phyloP scores from a whole-genome alignment of 2,888 invertebrate species.

The Sarcophaga rosellei region DNA sequence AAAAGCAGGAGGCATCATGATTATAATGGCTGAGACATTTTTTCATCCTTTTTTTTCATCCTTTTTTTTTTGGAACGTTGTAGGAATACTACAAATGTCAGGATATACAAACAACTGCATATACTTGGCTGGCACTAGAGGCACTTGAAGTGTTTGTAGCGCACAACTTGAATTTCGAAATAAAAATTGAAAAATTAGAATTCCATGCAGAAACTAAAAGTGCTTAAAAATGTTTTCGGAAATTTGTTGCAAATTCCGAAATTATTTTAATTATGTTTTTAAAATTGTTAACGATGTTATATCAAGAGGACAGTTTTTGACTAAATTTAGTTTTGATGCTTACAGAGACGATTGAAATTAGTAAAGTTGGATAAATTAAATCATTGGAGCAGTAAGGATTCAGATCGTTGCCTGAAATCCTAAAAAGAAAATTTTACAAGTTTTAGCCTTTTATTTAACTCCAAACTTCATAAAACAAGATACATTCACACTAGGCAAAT shows the following conservation, averaged over 20 bases:
- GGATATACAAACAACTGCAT: background rate
- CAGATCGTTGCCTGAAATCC: no score
- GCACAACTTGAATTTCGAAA: constrained; percentile 56
- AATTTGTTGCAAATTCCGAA: constrained; percentile 32
- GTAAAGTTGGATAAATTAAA: no score
- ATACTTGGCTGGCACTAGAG: constrained; percentile 19
- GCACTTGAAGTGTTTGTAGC: constrained; percentile 44
- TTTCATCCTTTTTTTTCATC: no score
- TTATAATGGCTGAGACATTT: constrained; percentile 50
- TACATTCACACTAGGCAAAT: no score
- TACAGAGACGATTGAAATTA: no score
- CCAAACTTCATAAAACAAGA: no score
- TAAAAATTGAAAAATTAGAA: constrained; percentile 40
- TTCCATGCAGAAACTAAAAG: constrained; percentile 33
- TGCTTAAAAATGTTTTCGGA: constrained; percentile 35
- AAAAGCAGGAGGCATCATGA: constrained; percentile 44
- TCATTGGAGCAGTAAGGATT: no score
- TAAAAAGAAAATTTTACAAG: no score
- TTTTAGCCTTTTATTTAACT: no score
- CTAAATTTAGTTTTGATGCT: no score
- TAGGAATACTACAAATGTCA: background rate
- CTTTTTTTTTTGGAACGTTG: background rate
- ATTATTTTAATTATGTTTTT: constrained; percentile 47
- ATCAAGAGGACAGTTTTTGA: constrained; percentile 5
- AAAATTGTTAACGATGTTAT: background rate